Evolutionary conservation across 2,113 vertebrate genomes (phyloP).

Genomic region (Pelobates fuscus): DNA sequence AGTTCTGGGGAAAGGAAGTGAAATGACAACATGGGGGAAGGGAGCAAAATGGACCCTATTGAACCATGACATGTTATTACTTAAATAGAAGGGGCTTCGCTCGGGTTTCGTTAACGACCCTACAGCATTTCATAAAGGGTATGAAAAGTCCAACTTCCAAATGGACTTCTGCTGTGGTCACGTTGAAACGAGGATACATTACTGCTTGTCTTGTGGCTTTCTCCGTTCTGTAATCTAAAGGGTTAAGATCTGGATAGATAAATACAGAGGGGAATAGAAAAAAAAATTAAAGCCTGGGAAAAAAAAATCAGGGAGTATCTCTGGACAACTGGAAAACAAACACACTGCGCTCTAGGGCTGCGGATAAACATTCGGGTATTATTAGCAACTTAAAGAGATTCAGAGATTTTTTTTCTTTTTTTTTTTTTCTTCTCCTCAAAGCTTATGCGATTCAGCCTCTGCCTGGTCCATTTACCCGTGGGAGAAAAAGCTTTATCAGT

Average conservation of each 20-base stretch:
- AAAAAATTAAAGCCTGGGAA: conserved; percentile 66
- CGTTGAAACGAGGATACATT: background rate
- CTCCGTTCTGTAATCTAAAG: background rate
- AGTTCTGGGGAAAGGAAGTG: too few relatives aligned
- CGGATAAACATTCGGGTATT: conserved; percentile 67
- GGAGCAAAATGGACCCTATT: background rate
- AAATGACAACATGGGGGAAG: too few relatives aligned
- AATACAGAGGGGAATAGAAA: conserved; percentile 36
- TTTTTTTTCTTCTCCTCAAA: conserved; percentile 5
- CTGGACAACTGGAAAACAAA: conserved; percentile 62
- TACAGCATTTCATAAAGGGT: background rate
- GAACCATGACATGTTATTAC: background rate
- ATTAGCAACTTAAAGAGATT: conserved; percentile 61
- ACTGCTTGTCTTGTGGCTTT: background rate
- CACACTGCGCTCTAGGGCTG: conserved; percentile 54
- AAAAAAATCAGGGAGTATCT: conserved; percentile 50
- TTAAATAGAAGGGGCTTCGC: background rate
- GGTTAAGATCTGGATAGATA: conserved; percentile 8
- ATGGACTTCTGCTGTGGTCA: background rate
- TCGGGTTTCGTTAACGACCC: background rate
- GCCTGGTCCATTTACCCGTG: conserved; percentile 35
- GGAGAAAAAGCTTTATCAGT: conserved; percentile 47
- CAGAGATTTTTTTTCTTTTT: conserved; percentile 36
- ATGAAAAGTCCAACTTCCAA: background rate
- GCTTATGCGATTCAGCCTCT: background rate